phyloP scores from a whole-genome alignment of 2,113 vertebrate species.

The Thamnaconus septentrionalis region DNA sequence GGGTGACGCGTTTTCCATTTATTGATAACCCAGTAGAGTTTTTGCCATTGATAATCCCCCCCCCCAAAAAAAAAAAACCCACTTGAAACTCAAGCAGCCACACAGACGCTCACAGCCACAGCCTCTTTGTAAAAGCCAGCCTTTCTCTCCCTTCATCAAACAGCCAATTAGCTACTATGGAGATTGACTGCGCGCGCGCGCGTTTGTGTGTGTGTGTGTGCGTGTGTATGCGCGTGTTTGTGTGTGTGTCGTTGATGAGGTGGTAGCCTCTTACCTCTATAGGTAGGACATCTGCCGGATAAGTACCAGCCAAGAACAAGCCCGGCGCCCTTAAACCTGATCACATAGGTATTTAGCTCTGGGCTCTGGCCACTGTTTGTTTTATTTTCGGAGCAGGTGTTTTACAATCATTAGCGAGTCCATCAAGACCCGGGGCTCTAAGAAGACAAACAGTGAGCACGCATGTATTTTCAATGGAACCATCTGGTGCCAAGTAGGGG shows the following conservation, averaged over 20 bases:
- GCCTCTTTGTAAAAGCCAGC: slow-evolving; percentile 60
- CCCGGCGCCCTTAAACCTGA: slow-evolving; percentile 69
- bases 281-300: slow-evolving; percentile 66
- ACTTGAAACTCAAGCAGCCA: slow-evolving; percentile 66
- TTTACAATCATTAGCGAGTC: slow-evolving; percentile 76
- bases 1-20: no score
- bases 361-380: slow-evolving; percentile 66
- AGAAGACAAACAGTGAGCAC: slow-evolving; percentile 76
- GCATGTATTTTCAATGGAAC: slow-evolving; percentile 71
- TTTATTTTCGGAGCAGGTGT: slow-evolving; percentile 83
- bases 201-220: slow-evolving; percentile 38
- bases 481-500: slow-evolving; percentile 76
- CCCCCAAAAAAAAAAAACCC: slow-evolving; percentile 36
- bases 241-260: slow-evolving; percentile 24
- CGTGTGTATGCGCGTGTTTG: slow-evolving; percentile 6
- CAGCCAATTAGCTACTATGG: slow-evolving; percentile 70
- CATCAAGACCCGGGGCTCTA: slow-evolving; percentile 67
- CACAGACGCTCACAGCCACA: slow-evolving; percentile 51
- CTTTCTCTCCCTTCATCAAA: slow-evolving; percentile 71
- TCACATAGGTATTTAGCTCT: slow-evolving; percentile 75
- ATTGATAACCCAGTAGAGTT: slow-evolving; percentile 2
- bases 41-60: slow-evolving; percentile 41
- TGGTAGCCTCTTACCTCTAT: slow-evolving; percentile 67
- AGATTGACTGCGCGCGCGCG: slow-evolving; percentile 18
- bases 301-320: slow-evolving; percentile 53